Conservation (phyloP, 2,113 vertebrate species). For the Polypterus bichir region DNA sequence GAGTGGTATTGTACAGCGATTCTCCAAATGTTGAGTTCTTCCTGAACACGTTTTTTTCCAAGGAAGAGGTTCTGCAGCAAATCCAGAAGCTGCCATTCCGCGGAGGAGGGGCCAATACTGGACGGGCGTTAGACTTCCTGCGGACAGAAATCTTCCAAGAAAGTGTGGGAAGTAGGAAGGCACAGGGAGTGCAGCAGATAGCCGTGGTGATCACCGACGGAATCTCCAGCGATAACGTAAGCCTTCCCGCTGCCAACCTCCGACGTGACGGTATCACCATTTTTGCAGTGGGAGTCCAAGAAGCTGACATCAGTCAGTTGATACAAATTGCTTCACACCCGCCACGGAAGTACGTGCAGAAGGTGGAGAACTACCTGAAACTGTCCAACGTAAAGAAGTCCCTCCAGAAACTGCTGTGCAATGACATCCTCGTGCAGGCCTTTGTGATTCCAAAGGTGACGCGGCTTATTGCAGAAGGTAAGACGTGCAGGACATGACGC, state of each 20-base stretch:
- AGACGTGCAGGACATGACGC: constrained; percentile 3
- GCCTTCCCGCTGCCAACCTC: constrained; percentile 36
- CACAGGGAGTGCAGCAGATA: constrained; percentile 46
- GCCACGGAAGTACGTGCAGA: constrained; percentile 35
- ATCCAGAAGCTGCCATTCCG: constrained; percentile 53
- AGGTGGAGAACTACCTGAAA: constrained; percentile 45
- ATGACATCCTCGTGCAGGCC: constrained; percentile 27
- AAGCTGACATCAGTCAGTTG: constrained; percentile 32
- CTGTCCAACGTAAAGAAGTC: constrained; percentile 35
- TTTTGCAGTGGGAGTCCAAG: constrained; percentile 50
- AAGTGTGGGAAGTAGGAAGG: constrained; percentile 40
- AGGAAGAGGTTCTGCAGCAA: constrained; percentile 44
- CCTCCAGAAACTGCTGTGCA: constrained; percentile 51
- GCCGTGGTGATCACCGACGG: constrained; percentile 61
- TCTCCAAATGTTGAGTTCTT: constrained; percentile 36
- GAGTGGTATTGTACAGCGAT: constrained; percentile 51
- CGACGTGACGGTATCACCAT: constrained; percentile 41
- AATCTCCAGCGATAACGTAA: constrained; percentile 48
- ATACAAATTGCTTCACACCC: constrained; percentile 54
- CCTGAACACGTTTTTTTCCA: constrained; percentile 44
- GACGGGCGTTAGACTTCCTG: constrained; percentile 50
- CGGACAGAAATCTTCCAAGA: constrained; percentile 36
- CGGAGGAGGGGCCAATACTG: constrained; percentile 41
- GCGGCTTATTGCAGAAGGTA: constrained; percentile 47
- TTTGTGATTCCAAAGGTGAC: constrained; percentile 11